phyloP scores from a whole-genome alignment of 2,888 invertebrate species.

The Noctua pronuba region DNA sequence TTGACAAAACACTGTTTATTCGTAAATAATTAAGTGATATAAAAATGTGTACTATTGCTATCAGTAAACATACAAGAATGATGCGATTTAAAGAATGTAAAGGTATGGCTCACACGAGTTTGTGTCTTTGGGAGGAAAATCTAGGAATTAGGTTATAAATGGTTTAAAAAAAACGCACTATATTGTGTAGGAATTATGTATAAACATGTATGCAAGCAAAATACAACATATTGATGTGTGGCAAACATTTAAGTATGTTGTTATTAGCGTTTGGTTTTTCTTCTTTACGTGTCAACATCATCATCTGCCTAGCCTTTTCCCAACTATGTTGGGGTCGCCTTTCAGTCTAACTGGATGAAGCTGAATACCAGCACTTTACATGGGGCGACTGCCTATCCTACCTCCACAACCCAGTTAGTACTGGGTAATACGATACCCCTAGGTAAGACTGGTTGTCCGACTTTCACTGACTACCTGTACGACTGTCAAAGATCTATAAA shows the following conservation, averaged over 20 bases:
- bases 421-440: too few relatives aligned
- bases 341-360: too few relatives aligned
- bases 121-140: neutral
- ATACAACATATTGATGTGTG: neutral
- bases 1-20: conserved; percentile 23
- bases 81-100: conserved; percentile 21
- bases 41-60: conserved; percentile 54
- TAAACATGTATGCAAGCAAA: neutral
- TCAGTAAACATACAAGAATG: conserved; percentile 46
- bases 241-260: neutral
- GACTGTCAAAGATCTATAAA: too few relatives aligned
- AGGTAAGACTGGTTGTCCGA: too few relatives aligned
- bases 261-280: neutral
- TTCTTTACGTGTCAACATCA: too few relatives aligned
- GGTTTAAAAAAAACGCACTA: neutral
- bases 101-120: conserved; percentile 13
- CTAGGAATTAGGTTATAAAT: neutral
- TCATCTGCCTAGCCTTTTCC: too few relatives aligned
- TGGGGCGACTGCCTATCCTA: too few relatives aligned
- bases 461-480: too few relatives aligned
- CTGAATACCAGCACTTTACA: too few relatives aligned
- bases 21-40: conserved; percentile 14
- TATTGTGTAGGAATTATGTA: neutral
- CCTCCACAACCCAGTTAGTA: too few relatives aligned
- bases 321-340: too few relatives aligned